Percentiles rank a stretch among this genome's conserved stretches.
These are phyloP conservation scores for Stomorhina lunata DNA, from an alignment of 2,888 invertebrate species.

Conservation along the genomic window DNA sequence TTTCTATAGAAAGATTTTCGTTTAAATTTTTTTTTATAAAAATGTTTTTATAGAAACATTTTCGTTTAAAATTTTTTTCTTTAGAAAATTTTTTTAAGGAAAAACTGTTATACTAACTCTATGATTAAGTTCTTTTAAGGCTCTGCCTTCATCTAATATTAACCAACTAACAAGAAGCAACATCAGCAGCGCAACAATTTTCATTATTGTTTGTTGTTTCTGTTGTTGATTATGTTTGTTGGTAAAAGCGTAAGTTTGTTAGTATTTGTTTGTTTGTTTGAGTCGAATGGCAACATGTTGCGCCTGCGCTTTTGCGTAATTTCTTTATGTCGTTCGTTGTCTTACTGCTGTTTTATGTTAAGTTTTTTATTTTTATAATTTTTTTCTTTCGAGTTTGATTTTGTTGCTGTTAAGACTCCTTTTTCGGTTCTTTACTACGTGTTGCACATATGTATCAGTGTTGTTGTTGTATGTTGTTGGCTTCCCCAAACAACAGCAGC, in stretches of 20 bases:
- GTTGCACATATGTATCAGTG: conserved; percentile 65
- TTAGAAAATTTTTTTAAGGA: too few relatives aligned
- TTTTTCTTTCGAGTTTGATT: conserved; percentile 15
- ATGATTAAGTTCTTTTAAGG: conserved; percentile 21
- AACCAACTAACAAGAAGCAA: conserved; percentile 54
- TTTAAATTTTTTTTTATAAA: too few relatives aligned
- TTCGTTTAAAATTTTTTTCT: too few relatives aligned
- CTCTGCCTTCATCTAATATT: conserved; percentile 41
- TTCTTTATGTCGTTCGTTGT: conserved; percentile 57
- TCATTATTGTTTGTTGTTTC: conserved; percentile 42
- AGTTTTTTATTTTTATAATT: conserved; percentile 14
- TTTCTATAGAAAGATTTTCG: too few relatives aligned
- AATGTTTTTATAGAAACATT: too few relatives aligned
- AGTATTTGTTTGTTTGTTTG: conserved; percentile 6
- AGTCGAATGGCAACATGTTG: conserved; percentile 60
- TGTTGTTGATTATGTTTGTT: neutral
- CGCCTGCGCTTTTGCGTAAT: conserved; percentile 68
- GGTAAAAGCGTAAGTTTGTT: neutral
- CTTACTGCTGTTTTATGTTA: conserved; percentile 50
- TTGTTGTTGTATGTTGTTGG: conserved; percentile 54
- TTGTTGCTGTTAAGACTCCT: conserved; percentile 52
- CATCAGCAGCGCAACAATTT: conserved; percentile 57
- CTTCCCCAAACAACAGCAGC: conserved; percentile 46
- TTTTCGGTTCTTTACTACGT: conserved; percentile 62
- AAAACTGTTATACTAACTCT: neutral